Percentiles rank a stretch among this genome's conserved stretches.
These are phyloP conservation scores for Caloenas nicobarica DNA, from an alignment of 2,113 vertebrate genomes.

Conservation along the genomic window DNA sequence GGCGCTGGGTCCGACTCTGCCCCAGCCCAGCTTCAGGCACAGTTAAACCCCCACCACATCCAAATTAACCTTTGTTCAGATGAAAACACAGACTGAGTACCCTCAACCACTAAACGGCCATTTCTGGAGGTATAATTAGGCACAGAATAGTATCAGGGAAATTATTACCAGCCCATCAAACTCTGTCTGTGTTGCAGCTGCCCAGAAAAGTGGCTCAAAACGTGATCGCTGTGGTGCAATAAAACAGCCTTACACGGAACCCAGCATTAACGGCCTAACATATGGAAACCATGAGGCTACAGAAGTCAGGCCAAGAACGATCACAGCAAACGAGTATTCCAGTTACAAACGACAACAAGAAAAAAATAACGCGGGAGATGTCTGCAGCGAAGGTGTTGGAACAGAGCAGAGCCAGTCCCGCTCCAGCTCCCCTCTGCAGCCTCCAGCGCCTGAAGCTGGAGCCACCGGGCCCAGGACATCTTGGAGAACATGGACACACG, in stretches of 20 bases:
- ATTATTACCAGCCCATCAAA: background rate
- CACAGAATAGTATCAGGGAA: background rate
- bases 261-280: background rate
- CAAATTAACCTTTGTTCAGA: background rate
- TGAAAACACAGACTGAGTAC: background rate
- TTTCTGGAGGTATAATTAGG: background rate
- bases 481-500: rapidly evolving
- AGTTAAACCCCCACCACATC: background rate
- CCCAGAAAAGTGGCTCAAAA: background rate
- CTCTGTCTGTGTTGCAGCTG: background rate
- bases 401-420: background rate
- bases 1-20: background rate
- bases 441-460: rapidly evolving
- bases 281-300: constrained; percentile 40
- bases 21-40: background rate
- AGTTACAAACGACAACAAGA: background rate
- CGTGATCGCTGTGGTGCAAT: background rate
- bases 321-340: background rate
- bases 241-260: background rate
- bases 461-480: background rate
- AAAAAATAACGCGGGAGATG: background rate
- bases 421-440: background rate
- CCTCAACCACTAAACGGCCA: rapidly evolving
- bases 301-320: background rate
- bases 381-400: background rate